Evolutionary conservation across 35 echinoderm and acorn worm genomes (phyloP).

Genomic region (Lytechinus variegatus): DNA sequence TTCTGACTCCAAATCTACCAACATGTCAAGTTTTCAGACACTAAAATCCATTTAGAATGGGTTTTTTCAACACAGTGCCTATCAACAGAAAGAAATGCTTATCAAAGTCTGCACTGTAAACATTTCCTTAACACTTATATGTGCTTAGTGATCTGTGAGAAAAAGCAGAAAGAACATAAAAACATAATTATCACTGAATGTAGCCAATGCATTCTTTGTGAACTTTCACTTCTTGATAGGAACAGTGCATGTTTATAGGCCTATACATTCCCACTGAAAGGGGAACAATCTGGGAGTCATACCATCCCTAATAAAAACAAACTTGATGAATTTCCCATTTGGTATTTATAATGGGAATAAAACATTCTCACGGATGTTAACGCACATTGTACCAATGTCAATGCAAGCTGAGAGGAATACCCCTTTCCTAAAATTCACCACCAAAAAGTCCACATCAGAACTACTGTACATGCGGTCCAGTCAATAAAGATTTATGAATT

Average conservation of each 20-base stretch:
- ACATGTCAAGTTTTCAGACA: no score
- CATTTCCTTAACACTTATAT: not conserved
- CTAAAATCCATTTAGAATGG: no score
- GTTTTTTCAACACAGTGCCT: no score
- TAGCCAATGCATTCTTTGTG: not conserved
- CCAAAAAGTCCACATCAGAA: no score
- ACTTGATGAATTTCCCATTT: not conserved
- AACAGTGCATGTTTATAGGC: not conserved
- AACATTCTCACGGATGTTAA: not conserved
- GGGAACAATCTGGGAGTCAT: not conserved
- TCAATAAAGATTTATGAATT: no score
- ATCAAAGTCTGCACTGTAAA: no score
- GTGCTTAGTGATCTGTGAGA: not conserved
- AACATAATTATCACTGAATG: not conserved
- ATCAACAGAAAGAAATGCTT: no score
- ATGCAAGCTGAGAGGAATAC: not conserved
- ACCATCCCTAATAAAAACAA: not conserved
- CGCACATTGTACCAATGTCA: not conserved
- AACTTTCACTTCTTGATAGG: not conserved
- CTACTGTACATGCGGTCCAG: no score
- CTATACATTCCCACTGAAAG: not conserved
- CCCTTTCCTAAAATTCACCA: not conserved
- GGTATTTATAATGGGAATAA: not conserved
- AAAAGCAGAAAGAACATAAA: not conserved
- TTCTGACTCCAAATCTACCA: no score